Base-by-base conservation (phyloP, 2,797 vertebrate genomes). In the Mormyrus proboscirostris region DNA sequence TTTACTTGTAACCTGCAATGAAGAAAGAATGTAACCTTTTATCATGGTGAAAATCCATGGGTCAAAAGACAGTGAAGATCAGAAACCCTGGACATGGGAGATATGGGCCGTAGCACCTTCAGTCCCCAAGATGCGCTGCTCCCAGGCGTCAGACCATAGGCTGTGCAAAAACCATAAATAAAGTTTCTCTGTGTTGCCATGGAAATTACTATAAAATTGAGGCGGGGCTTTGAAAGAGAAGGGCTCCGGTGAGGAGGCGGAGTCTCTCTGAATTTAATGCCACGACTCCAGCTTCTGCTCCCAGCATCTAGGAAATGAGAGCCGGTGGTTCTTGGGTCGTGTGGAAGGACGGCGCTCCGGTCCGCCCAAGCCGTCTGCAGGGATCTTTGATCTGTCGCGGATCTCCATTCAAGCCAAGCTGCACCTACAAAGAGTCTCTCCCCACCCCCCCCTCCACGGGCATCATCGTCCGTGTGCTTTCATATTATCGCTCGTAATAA, bases 121-220 rank as follows among this genome's bases (percentile, higher is more conserved):
- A 44, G 8, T 57, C 53, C 8, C 33, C 29, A 7, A 10, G 53
- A 19, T 8, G 1, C 16, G 55, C 55, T 62, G 51, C 86, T 41
- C 53, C 4, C 4, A n/a, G 51, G 83, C 22, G 6, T 33, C 50
- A 25, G 83, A 29, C n/a, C 22, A 25, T 1, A 33, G 50, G 9
- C 82, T 50, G 47, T 9, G 41, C 8, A 25, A 25, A 84, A 84
- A n/a, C 1, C 47, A 51, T 53, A 51, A 86, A 86, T 51, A 29
- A 53, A 86, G 22, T 50, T 50, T 22, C 82, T 51, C 47, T 29
- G 9, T 51, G 83, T 86, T 86, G 83, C 83, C 83, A 55, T 86
- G 83, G 83, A 86, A 16, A 86, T 86, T 51, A 86, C 47, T 86
- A 51, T 47, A 19, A 25, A 86, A 53, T 86, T 25, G 12, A 86